Percentiles rank a stretch among this genome's conserved stretches.
These are phyloP conservation scores for Dichetophora obliterata DNA, from an alignment of 2,888 invertebrate species.

Conservation along the genomic window DNA sequence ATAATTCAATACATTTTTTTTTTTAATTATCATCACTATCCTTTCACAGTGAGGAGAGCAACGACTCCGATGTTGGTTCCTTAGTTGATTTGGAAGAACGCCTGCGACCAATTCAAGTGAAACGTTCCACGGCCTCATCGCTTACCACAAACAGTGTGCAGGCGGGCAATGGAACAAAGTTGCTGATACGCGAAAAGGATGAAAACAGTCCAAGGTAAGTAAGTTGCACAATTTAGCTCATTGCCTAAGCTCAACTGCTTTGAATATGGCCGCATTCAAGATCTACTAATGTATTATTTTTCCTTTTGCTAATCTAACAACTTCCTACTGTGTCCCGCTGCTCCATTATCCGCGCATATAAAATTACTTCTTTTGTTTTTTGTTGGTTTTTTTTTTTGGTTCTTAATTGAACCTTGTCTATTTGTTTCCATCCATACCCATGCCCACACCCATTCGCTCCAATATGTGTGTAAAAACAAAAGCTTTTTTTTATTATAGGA, in stretches of 20 bases:
- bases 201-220: conserved; percentile 69
- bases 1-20: conserved; percentile 4
- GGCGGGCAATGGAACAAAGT: conserved; percentile 61
- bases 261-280: background rate
- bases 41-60: conserved; percentile 58
- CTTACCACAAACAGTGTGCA: conserved; percentile 52
- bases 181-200: conserved; percentile 66
- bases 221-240: conserved; percentile 41
- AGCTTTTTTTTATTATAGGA: conserved; percentile 70
- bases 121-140: conserved; percentile 48
- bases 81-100: conserved; percentile 68
- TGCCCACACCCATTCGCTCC: conserved; percentile 50
- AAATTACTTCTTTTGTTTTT: background rate
- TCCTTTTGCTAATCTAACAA: conserved; percentile 9
- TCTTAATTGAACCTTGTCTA: conserved; percentile 37
- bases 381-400: conserved; percentile 26
- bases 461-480: conserved; percentile 56
- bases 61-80: conserved; percentile 62
- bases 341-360: background rate
- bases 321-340: background rate
- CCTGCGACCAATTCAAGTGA: conserved; percentile 65
- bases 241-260: conserved; percentile 31
- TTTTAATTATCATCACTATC: background rate
- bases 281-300: conserved; percentile 13
- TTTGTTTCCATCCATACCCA: conserved; percentile 36